Base-by-base conservation (phyloP, 2,797 vertebrate species). In the Ammospiza maritima region DNA sequence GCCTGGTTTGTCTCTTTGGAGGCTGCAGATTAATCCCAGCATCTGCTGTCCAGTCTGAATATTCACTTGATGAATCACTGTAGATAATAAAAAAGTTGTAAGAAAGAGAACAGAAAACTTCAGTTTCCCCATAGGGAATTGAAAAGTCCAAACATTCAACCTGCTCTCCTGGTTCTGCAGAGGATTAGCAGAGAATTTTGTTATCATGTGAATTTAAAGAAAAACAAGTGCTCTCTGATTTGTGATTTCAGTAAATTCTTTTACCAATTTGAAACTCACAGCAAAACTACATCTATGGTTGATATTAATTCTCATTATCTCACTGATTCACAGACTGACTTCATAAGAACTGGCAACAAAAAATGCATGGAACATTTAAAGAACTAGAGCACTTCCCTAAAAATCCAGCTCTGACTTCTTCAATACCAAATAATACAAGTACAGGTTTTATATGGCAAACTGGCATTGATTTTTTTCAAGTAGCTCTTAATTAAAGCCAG, bases 21-120 rank as follows among this genome's bases (percentile, higher is more conserved):
- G 99, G 99, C 91, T 99, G 99, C 48, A 99, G 98, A 98, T 99
- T 99, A 96, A 99, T 99, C 27, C 99, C 99, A 10, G 99, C 99
- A 88, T 99, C 99, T 30, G 99, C 99, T 25, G 99, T 99, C 99
- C 99, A 99, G 94, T 99, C 99, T 5, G 99, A 99, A 97, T 99
- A 99, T 82, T 99, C 99, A 94, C 99, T 99, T 78, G 99, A 99
- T 20, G 99, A 99, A 96, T 99, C 98, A 54, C 99, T 99, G 94
- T 5, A 88, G 93, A 78, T 26, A 88, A 91, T 67, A 92, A 58
- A 94, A 81, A 92, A 73, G 61, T 80, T 47, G 38, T 88, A 48
- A 92, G 91, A 36, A 79, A 77, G 60, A 78, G 71, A 87, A 50
- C 19, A 92, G 57, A 44, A 34, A 48, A 44, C 42, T 82, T 88